Evolutionary conservation across 2,888 invertebrate species (phyloP).

Genomic region (Eremobia ochroleuca): DNA sequence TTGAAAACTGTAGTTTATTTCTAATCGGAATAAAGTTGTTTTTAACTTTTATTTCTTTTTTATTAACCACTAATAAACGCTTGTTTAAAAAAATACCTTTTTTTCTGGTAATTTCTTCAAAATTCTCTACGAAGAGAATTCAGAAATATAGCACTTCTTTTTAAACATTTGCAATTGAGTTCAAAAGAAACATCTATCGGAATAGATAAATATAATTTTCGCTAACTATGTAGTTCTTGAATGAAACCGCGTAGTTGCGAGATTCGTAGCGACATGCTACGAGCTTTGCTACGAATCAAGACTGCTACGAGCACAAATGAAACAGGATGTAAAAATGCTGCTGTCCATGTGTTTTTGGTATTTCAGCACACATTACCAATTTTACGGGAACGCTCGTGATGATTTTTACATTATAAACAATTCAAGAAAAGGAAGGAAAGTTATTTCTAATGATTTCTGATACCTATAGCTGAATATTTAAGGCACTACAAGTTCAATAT

Average conservation of each 20-base stretch:
- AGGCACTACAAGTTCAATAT: not conserved
- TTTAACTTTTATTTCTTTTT: too few species aligned
- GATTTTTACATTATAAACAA: not conserved
- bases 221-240: not conserved
- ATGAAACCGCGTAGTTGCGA: not conserved
- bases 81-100: too few species aligned
- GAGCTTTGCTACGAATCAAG: constrained; percentile 9
- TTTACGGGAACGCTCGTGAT: not conserved
- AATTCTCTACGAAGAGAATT: not conserved
- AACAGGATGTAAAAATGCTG: not conserved
- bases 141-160: not conserved
- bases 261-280: constrained; percentile 25
- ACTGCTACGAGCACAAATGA: constrained; percentile 2
- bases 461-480: not conserved
- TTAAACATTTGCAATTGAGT: not conserved
- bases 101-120: not conserved
- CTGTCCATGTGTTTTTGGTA: not conserved
- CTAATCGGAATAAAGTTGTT: too few species aligned
- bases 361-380: too few species aligned
- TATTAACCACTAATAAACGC: too few species aligned
- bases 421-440: not conserved
- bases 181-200: not conserved
- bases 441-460: not conserved
- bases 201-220: not conserved
- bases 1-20: too few species aligned